Base-by-base conservation (phyloP, 2,888 invertebrate species). In the Diarsia mendica region DNA sequence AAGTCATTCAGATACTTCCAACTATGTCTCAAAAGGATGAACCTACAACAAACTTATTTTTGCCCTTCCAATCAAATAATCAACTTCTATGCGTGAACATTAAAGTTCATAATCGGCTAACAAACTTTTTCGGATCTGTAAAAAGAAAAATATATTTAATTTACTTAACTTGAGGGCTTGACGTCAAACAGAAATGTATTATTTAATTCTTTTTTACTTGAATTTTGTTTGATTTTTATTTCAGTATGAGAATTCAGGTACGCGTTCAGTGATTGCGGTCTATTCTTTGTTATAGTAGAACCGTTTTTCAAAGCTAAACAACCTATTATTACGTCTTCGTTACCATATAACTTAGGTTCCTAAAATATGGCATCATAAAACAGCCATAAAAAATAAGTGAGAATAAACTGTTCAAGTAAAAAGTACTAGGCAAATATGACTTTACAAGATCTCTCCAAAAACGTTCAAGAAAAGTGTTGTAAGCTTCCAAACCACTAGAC, bases 401-500 rank as follows among this genome's bases (percentile, higher is more conserved):
- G 28, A 28, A 28, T 28, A 28, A 28, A 28, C 28, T 28, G 28
- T 28, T 28, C 28, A 28, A 28, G 28, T 28, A 63, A 58, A 73
- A 80, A 58, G 20, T 75, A 85, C 72, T 46, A 82, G 72, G 76
- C n/a, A 49, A 75, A 85, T 69, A 84, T 72, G 23, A 67, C 33
- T 5, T 75, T 33, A 55, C 23, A 84, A 82, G 67, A 69, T 75
- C 72, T 84, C 18, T 46, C 53, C 5, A 20, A 81, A 72, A 81
- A 64, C 72, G 69, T 60, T 67, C 28, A 70, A 74, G 23, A 69
- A 76, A 67, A 70, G 20, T 70, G 51, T 73, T 67, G 60, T 60
- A 64, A 66, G 53, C 70, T 44, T 58, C 53, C 74, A 72, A 75
- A 74, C 75, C 72, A 63, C 84, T 64, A 76, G 46, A 78, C 66